phyloP scores from a whole-genome alignment of 2,797 vertebrate species.

The Ataeniobius toweri region DNA sequence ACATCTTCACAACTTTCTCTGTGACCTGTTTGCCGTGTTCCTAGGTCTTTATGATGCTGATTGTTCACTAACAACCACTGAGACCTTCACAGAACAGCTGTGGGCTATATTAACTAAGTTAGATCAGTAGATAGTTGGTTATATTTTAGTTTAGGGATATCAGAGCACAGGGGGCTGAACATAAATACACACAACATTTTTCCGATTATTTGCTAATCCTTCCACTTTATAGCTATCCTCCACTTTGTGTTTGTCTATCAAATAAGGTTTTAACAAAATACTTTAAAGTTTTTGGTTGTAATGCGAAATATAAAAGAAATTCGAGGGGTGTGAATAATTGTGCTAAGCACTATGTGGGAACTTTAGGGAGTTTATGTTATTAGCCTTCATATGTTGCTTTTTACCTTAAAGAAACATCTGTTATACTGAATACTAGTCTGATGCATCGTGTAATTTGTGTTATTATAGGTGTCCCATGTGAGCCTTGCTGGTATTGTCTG shows the following conservation, averaged over 20 bases:
- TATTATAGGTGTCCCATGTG: constrained; percentile 58
- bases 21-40: background rate
- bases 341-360: too few relatives aligned
- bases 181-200: too few relatives aligned
- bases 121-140: too few relatives aligned
- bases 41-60: too few relatives aligned
- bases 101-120: background rate
- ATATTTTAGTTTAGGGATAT: too few relatives aligned
- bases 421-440: background rate
- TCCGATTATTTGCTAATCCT: background rate
- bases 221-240: background rate
- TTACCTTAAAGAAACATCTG: background rate
- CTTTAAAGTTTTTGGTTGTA: background rate
- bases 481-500: constrained; percentile 79
- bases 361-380: background rate
- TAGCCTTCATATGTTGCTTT: background rate
- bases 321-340: background rate
- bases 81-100: background rate
- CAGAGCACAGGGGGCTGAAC: too few relatives aligned
- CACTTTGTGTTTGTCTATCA: background rate
- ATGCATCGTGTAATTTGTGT: constrained; percentile 21
- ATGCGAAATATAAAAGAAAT: background rate
- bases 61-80: too few relatives aligned
- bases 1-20: background rate
- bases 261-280: background rate